Evolutionary conservation across 2,113 vertebrate genomes (phyloP).

Genomic region (Sitta europaea): DNA sequence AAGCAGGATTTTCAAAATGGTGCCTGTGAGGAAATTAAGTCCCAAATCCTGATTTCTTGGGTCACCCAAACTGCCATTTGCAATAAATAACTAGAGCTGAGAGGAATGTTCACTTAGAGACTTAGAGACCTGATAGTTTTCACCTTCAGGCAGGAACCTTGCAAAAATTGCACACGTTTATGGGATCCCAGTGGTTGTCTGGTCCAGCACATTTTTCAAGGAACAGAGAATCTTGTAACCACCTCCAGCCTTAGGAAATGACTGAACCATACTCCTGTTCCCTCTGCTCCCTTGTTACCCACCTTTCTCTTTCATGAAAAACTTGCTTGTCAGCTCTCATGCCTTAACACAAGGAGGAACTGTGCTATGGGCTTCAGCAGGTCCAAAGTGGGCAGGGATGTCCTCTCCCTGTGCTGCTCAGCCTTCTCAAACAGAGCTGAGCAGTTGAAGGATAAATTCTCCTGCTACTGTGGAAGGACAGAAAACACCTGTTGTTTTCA

Average conservation of each 20-base stretch:
- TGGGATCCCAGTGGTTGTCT: fast-evolving
- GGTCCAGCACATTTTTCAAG: background rate
- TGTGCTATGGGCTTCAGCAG: background rate
- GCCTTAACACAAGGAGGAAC: background rate
- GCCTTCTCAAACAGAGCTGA: background rate
- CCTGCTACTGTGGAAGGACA: background rate
- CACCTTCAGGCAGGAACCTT: background rate
- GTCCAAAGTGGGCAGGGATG: background rate
- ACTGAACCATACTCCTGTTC: background rate
- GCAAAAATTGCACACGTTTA: background rate
- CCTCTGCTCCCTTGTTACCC: background rate
- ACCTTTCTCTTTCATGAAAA: background rate
- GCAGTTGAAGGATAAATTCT: background rate
- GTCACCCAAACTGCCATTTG: background rate
- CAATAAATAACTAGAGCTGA: background rate
- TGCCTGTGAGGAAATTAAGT: background rate
- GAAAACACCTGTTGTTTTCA: background rate
- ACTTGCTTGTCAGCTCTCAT: background rate
- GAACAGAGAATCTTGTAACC: background rate
- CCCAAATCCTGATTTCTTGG: background rate
- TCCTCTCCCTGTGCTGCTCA: background rate
- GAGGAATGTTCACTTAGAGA: background rate
- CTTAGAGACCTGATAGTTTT: background rate
- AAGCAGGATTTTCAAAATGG: background rate
- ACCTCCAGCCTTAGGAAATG: background rate